Conservation (phyloP, 2,113 vertebrate genomes). For the Butastur rufipennis region DNA sequence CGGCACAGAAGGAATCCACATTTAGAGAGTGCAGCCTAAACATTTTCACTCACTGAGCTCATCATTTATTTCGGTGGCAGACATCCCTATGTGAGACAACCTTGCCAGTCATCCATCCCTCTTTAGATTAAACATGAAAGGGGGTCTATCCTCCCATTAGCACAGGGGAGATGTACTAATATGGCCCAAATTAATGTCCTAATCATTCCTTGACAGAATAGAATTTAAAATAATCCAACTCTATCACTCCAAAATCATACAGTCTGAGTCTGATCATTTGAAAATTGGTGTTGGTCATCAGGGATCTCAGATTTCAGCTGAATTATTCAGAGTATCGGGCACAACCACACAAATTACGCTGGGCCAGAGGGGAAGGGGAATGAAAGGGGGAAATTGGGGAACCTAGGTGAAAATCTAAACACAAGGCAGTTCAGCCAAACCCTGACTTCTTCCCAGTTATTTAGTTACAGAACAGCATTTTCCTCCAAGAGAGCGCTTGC, state of each 20-base stretch:
- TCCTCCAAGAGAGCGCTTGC: background rate
- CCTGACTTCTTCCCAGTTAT: background rate
- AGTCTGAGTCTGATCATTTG: background rate
- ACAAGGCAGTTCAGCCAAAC: background rate
- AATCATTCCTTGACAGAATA: slow-evolving; percentile 18
- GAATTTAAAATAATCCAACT: slow-evolving; percentile 37
- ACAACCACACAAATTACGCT: background rate
- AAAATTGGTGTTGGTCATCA: background rate
- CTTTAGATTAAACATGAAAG: slow-evolving; percentile 62
- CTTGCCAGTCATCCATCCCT: slow-evolving; percentile 38
- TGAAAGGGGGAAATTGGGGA: background rate
- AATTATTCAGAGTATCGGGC: background rate
- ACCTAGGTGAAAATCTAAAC: background rate
- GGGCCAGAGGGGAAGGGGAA: background rate
- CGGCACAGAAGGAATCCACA: slow-evolving; percentile 45
- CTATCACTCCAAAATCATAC: background rate
- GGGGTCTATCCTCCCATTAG: slow-evolving; percentile 41
- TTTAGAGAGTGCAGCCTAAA: slow-evolving; percentile 55
- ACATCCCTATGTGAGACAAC: slow-evolving; percentile 35
- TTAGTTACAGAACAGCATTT: slow-evolving; percentile 26
- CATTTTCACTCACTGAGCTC: slow-evolving; percentile 54
- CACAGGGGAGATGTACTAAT: slow-evolving; percentile 35
- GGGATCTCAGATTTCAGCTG: background rate
- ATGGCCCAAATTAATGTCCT: slow-evolving; percentile 56
- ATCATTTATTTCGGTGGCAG: slow-evolving; percentile 53